Conservation (phyloP, 1,140 invertebrate species). For the Atta texana region DNA sequence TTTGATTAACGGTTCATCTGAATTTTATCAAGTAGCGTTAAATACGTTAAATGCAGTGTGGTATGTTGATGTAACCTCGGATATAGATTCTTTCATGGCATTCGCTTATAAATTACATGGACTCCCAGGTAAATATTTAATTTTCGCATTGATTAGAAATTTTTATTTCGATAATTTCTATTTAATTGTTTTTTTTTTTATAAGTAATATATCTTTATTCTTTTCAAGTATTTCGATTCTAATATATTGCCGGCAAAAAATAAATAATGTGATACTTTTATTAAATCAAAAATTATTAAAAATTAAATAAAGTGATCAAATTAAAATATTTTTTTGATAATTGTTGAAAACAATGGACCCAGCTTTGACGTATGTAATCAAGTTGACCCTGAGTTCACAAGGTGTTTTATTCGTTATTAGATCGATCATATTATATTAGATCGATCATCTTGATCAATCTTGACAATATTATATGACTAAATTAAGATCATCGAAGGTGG, state of each 20-base stretch:
- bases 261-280: neutral
- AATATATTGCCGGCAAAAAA: neutral
- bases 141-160: neutral
- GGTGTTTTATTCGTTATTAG: too few relatives aligned
- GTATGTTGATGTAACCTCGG: constrained; percentile 42
- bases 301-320: neutral
- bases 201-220: neutral
- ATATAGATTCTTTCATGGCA: constrained; percentile 56
- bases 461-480: too few relatives aligned
- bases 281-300: neutral
- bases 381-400: too few relatives aligned
- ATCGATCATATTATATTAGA: too few relatives aligned
- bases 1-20: constrained; percentile 39
- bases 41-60: constrained; percentile 62
- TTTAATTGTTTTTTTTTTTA: neutral
- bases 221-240: neutral
- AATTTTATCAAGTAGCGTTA: constrained; percentile 39
- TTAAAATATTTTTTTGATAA: neutral
- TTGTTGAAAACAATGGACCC: too few relatives aligned
- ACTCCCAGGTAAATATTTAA: constrained; percentile 1
- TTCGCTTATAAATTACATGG: neutral
- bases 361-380: too few relatives aligned
- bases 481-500: too few relatives aligned
- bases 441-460: too few relatives aligned
- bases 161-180: neutral